phyloP scores from a whole-genome alignment of 2,113 vertebrate genomes.

The Ia io region DNA sequence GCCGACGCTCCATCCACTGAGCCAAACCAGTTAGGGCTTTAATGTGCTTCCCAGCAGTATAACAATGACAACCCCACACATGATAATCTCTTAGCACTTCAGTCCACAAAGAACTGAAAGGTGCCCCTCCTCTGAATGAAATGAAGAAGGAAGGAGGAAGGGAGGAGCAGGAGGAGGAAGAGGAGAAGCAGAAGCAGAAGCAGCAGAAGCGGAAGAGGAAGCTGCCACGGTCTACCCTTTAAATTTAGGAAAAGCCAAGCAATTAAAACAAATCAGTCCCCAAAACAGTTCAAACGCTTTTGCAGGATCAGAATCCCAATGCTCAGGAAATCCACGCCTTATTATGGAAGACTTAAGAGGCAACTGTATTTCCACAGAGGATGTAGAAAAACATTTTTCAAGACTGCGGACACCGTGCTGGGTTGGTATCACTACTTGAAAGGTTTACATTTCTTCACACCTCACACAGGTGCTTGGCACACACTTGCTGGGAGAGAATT shows the following conservation, averaged over 20 bases:
- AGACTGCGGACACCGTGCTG: background rate
- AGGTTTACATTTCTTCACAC: background rate
- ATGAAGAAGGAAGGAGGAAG: background rate
- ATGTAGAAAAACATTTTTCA: background rate
- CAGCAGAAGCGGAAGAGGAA: background rate
- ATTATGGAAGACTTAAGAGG: background rate
- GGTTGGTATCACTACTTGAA: background rate
- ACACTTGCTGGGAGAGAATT: background rate
- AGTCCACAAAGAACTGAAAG: background rate
- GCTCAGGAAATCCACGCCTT: background rate
- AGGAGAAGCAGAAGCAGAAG: background rate
- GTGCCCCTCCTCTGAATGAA: background rate
- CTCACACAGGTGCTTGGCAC: background rate
- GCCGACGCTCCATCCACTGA: no score
- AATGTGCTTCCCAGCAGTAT: background rate
- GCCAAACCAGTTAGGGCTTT: no score
- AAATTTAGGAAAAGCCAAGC: background rate
- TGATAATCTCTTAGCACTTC: background rate
- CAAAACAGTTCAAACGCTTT: slow-evolving; percentile 5
- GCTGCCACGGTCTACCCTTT: background rate
- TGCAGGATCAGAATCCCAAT: background rate
- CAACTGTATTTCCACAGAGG: background rate
- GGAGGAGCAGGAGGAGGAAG: background rate
- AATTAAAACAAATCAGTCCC: background rate
- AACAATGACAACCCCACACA: background rate